Base-by-base conservation (phyloP, 1,140 invertebrate genomes). In the Drosophila nannoptera region DNA sequence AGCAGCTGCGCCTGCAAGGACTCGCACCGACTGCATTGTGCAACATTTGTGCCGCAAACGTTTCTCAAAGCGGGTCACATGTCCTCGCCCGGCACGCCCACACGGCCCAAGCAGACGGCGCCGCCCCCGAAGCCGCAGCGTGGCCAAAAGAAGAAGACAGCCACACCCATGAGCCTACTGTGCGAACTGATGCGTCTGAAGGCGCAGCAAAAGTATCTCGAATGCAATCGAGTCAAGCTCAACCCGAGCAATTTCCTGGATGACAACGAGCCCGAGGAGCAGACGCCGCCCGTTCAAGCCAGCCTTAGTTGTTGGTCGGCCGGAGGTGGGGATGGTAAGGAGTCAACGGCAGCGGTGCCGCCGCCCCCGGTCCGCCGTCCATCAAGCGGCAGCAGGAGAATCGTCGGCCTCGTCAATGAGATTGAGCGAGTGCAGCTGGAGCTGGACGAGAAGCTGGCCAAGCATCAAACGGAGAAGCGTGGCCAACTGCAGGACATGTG, bases 171-270 rank as follows among this genome's bases (percentile, higher is more conserved):
- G 9, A 67, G 75, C 12, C 49, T 89, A 2, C 40, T 89, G 0
- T 89, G 88, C 31, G 88, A 89, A 50, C 42, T 89, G 31, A 89
- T 88, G 38, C 82, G 86, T 5, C 61, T 89, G 11, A 89, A 88
- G 68, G 72, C 88, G 0, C 88, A 89, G 40, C 88, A 88, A 73
- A 89, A 89, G 70, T 89, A 89, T 73, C 77, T 89, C n/a, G 88
- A 89, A 73, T 88, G 80, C 70, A 77, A 81, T 80, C 87, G 86
- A 69, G 62, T 86, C 33, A 87, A 83, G 56, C 58, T 87, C 4
- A 87, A 82, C 62, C 60, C 71, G 12, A 77, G 53, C 49, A 70
- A 87, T 71, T 87, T 78, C 49, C 54, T 65, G 8, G 65, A 64
- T 31, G 52, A 64, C 45, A 45, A 73, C 33, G 65, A 55, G 45